Evolutionary conservation across 2,113 vertebrate species (phyloP), one percentile per base, ranked within the genome.

Genomic region (Mesocricetus auratus): DNA sequence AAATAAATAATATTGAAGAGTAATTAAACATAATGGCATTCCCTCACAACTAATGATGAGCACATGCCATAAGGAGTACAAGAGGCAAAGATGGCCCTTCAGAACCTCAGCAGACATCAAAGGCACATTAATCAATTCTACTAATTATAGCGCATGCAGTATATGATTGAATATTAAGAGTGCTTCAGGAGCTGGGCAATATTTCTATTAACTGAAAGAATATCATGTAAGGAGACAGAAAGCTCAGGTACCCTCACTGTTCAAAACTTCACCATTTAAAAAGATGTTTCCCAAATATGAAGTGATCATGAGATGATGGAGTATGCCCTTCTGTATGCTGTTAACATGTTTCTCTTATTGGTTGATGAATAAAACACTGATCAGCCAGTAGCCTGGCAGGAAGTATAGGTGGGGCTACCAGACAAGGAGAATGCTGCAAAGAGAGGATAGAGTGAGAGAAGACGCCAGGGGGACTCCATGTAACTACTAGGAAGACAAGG

Each of bases 131-230:
- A 74, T 62, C n/a, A 24, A 8, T 33, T 85, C 50, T 83, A n/a
- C n/a, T 13, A 50, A 1, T 8, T 73, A 68, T 22, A 71, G 36
- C 13, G 47, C 16, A 87, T 73, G 42, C 1, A 9, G 45, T 58
- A 7, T 15, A 68, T 13, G 12, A 19, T 45, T 5, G 16, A 73
- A 81, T 15, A 74, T 33, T 56, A 83, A 83, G 12, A 95, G 69
- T 69, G 22, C 86, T 89, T 95, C 45, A 73, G 39, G 66, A 90
- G 7, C 5, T 50, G 2, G 58, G 66, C 73, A 68, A 64, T 95
- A 42, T n/a, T 93, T 93, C 82, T 89, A 71, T 53, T 82, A 91
- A 5, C 17, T 78, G 11, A 89, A 85, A 74, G 19, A 95, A 90
- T 47, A 90, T 94, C 74, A 92, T 68, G 58, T 62, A 71, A 82